phyloP scores from a whole-genome alignment of 2,113 vertebrate genomes.

The Aegotheles bennettii region DNA sequence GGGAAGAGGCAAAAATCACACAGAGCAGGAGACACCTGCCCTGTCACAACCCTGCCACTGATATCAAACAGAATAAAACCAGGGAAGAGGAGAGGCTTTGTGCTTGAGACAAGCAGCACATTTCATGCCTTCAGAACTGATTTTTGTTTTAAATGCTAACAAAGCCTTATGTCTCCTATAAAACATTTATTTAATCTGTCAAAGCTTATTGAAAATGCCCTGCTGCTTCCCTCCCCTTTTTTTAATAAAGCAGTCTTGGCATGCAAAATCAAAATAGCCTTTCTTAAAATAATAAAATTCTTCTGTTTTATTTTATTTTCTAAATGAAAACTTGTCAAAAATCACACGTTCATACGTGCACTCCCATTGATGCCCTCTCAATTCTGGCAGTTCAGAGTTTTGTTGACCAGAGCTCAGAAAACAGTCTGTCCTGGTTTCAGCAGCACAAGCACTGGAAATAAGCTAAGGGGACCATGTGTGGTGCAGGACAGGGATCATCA shows the following conservation, averaged over 20 bases:
- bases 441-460: neutral
- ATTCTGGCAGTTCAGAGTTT: neutral
- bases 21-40: neutral
- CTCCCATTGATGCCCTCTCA: neutral
- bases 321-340: neutral
- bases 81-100: neutral
- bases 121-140: neutral
- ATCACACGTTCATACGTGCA: fast-evolving
- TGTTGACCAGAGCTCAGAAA: neutral
- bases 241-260: neutral
- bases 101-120: neutral
- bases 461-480: neutral
- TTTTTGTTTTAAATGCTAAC: neutral
- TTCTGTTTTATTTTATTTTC: neutral
- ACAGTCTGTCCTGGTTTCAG: fast-evolving
- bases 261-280: neutral
- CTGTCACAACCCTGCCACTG: neutral
- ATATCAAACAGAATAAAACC: neutral
- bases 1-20: neutral
- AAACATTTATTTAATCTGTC: neutral
- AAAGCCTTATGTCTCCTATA: neutral
- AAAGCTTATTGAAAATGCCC: neutral
- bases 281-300: neutral
- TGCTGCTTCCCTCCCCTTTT: neutral
- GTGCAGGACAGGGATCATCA: neutral